Percentiles rank a stretch among this genome's conserved stretches.
These are phyloP conservation scores for Leucophenga montana DNA, from an alignment of 2,888 invertebrate genomes.

Conservation along the genomic window DNA sequence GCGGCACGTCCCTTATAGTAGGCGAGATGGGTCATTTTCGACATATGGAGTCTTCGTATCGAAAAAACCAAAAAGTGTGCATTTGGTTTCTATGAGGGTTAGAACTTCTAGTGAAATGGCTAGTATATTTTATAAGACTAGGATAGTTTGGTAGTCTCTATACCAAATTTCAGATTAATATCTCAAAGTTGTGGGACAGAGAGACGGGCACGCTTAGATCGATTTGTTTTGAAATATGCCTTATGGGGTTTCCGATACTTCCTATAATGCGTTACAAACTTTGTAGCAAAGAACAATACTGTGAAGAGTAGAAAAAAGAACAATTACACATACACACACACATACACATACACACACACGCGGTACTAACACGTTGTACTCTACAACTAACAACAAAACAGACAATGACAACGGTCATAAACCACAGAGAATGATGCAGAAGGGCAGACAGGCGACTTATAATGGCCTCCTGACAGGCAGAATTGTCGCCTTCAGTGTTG, in stretches of 20 bases:
- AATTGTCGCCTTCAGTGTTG: not conserved
- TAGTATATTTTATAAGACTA: too few species aligned
- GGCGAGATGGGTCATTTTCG: too few species aligned
- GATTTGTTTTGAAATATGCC: too few species aligned
- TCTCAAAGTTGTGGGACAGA: too few species aligned
- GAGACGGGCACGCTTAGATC: too few species aligned
- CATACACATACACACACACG: not conserved
- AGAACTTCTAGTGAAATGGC: too few species aligned
- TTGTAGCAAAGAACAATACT: not conserved
- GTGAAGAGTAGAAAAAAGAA: not conserved
- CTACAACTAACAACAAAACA: slow-evolving; percentile 9
- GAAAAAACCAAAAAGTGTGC: too few species aligned
- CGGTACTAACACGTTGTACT: slow-evolving; percentile 6
- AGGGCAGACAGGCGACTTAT: slow-evolving; percentile 10
- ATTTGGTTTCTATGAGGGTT: too few species aligned
- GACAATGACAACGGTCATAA: not conserved
- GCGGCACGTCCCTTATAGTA: too few species aligned
- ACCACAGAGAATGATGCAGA: not conserved
- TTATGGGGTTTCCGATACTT: not conserved
- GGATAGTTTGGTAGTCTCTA: too few species aligned
- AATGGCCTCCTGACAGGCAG: not conserved
- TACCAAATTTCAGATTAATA: too few species aligned
- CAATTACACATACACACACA: not conserved
- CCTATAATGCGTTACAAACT: not conserved
- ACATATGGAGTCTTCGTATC: too few species aligned